Base-by-base conservation (phyloP, 1,140 invertebrate genomes). In the Drosophila sucinea region DNA sequence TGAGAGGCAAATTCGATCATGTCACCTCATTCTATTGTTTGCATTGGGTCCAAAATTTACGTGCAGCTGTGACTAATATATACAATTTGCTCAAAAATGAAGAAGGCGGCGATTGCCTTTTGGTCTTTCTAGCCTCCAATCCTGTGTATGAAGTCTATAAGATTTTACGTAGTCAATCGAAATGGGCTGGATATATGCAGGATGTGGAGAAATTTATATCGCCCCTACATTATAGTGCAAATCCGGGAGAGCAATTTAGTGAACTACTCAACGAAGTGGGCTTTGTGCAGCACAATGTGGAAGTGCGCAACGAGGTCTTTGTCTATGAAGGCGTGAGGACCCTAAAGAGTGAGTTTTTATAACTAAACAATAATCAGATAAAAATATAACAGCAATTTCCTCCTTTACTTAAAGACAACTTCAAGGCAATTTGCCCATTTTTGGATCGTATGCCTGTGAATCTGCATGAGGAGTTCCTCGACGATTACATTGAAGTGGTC, bases 1-100 rank as follows among this genome's bases (percentile, higher is more conserved):
- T 91, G 6, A 41, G 38, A 0, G 93, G 91, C n/a, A 90, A 91
- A 33, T 97, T 96, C 75, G 93, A 96, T 70, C 96, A 96, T 79
- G 94, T 94, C 1, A 94, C 96, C 58, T 97, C 96, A 0, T 97
- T 97, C 78, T 96, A 97, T 83, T 96, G 96, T 72, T 92, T 97
- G 1, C 96, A 97, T 77, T 97, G 96, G 96, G 95, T 97, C 33
- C 94, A 95, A 67, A 94, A 96, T 80, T 94, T 96, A 77, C 94
- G 93, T 94, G 96, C 93, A 93, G 94, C 84, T 6, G 5, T 89
- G 11, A 40, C 33, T 32, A 79, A 84, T 17, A 90, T 90, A 1
- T 74, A 82, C 32, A 67, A 68, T 29, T 44, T 90, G 1, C 35
- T 89, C 2, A 73, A 67, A 6, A 58, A 60, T 35, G 84, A 89